Base-by-base conservation (phyloP, 1,140 invertebrate genomes). In the Riptortus pedestris region DNA sequence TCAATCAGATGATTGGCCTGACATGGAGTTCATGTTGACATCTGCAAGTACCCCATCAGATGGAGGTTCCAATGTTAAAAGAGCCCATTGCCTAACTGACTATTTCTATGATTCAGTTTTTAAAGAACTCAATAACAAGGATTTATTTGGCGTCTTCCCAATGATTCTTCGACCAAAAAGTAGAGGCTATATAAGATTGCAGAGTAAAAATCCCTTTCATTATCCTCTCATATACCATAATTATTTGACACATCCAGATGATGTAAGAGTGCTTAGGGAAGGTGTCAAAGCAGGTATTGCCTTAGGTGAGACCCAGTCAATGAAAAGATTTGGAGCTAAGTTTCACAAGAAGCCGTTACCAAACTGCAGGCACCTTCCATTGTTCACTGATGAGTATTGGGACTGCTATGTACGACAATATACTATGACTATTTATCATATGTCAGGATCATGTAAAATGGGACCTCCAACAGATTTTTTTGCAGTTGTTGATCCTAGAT, bases 191-290 rank as follows among this genome's bases (percentile, higher is more conserved):
- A 82, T 96, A 0, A 84, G 83, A 68, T 72, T 96, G 0, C 78
- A 78, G 20, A 85, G 82, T 0, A 87, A 83, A 31, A 85, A 97
- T 76, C 92, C 93, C 0, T 74, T 88, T 4, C 81, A 89, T 2
- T 87, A 92, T 74, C 94, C 94, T 0, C 73, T 92, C 2, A 80
- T 97, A 62, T 87, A 90, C 69, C 91, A 94, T 68, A 94, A 93
- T 71, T 95, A 95, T 71, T 75, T 95, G 29, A 88, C 87, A 0
- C 82, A 92, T 75, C 85, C 83, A 0, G 82, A 88, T 27, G 90
- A 93, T 68, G 83, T 92, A 0, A 76, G 82, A 22, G 86, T 90
- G 0, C 70, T 93, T 38, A 76, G 88, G 51, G 88, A 93, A 76
- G 90, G 90, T 18, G 86, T 91, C 1, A 93, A 93, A 73, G 85